Evolutionary conservation across 2,888 invertebrate species (phyloP).

Genomic region (Andrena flavipes): DNA sequence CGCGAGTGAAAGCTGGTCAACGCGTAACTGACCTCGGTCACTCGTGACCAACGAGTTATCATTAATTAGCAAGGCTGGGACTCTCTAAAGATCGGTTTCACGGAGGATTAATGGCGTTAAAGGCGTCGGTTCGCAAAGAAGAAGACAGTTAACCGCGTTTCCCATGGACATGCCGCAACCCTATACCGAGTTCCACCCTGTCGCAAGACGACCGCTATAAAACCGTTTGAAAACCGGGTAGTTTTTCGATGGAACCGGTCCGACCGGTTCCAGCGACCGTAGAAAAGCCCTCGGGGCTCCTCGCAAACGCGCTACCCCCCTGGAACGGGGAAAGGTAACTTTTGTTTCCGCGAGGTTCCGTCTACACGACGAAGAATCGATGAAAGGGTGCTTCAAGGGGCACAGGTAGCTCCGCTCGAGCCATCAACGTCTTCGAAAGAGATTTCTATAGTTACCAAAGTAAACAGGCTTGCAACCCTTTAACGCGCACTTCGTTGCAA

Average conservation of each 20-base stretch:
- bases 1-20: conserved; percentile 53
- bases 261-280: conserved; percentile 72
- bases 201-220: background rate
- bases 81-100: conserved; percentile 3
- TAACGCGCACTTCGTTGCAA: background rate
- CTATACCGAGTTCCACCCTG: conserved; percentile 49
- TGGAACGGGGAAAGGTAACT: conserved; percentile 71
- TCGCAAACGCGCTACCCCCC: conserved; percentile 54
- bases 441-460: background rate
- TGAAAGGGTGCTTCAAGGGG: conserved; percentile 31
- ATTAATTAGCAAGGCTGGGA: conserved; percentile 33
- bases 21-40: conserved; percentile 60
- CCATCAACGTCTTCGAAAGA: background rate
- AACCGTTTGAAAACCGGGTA: conserved; percentile 73
- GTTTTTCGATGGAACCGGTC: conserved; percentile 82
- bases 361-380: conserved; percentile 58
- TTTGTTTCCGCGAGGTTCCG: conserved; percentile 76
- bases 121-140: background rate
- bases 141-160: conserved; percentile 79
- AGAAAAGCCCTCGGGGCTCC: conserved; percentile 59
- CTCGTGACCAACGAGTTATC: conserved; percentile 47
- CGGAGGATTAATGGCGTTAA: background rate
- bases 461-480: background rate
- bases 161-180: conserved; percentile 75
- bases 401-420: conserved; percentile 18